phyloP scores from a whole-genome alignment of 1,140 invertebrate species.

The Heliconius eleuchia region DNA sequence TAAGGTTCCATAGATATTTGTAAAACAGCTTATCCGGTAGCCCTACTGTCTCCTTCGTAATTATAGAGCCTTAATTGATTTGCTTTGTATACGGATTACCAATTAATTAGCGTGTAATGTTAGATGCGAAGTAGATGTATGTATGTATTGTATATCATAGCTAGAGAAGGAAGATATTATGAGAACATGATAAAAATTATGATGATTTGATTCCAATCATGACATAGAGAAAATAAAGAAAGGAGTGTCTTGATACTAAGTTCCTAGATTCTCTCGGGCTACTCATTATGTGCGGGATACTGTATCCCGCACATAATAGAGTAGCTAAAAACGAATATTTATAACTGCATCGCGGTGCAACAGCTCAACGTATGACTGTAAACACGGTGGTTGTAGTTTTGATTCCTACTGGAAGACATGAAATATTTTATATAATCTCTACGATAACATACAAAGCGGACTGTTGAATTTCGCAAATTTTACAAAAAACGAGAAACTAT shows the following conservation, averaged over 20 bases:
- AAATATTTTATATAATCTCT: too few relatives aligned
- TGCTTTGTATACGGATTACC: conserved; percentile 74
- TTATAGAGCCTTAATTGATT: conserved; percentile 73
- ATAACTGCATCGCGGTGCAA: too few relatives aligned
- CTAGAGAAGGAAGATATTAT: not conserved
- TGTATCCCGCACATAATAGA: too few relatives aligned
- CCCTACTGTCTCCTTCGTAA: conserved; percentile 52
- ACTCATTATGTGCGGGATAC: too few relatives aligned
- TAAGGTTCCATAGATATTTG: not conserved
- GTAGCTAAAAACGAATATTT: too few relatives aligned
- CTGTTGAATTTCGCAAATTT: too few relatives aligned
- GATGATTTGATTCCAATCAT: not conserved
- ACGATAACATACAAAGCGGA: too few relatives aligned
- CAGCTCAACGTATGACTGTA: too few relatives aligned
- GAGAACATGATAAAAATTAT: not conserved
- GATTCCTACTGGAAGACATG: too few relatives aligned
- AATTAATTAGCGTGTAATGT: conserved; percentile 73
- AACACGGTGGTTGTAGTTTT: too few relatives aligned
- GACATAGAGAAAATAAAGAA: not conserved
- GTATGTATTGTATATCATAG: not conserved
- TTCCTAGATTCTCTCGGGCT: not conserved
- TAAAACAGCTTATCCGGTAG: conserved; percentile 18
- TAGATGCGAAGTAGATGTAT: conserved; percentile 39
- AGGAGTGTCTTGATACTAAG: not conserved
- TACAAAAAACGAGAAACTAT: too few relatives aligned